These are phyloP conservation scores for Xerus inauris DNA, from an alignment of 2,113 vertebrate species.

Conservation along the genomic window DNA sequence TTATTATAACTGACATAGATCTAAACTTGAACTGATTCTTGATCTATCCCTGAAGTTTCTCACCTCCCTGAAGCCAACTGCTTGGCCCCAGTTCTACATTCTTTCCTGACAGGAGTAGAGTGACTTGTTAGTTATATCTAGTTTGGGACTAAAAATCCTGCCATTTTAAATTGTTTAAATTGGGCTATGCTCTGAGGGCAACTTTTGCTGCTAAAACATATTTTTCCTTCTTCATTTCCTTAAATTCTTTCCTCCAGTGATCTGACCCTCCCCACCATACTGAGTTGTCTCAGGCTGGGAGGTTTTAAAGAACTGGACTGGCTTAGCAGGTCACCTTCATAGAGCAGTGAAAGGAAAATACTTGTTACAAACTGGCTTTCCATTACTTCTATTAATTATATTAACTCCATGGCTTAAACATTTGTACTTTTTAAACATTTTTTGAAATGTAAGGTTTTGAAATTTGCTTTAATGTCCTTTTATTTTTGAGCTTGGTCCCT, in stretches of 20 bases:
- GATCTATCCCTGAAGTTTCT: slow-evolving; percentile 28
- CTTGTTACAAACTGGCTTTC: background rate
- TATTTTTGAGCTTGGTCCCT: background rate
- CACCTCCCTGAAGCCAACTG: background rate
- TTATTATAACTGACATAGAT: background rate
- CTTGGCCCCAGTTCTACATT: background rate
- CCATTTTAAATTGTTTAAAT: slow-evolving; percentile 8
- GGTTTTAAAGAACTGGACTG: background rate
- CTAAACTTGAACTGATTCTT: slow-evolving; percentile 22
- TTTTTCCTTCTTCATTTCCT: background rate
- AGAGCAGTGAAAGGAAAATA: background rate
- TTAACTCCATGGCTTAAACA: background rate
- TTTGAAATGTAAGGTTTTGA: slow-evolving; percentile 28
- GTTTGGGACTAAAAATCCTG: background rate
- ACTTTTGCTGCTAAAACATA: slow-evolving; percentile 1
- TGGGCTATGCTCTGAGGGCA: background rate
- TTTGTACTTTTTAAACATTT: background rate
- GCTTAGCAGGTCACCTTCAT: background rate
- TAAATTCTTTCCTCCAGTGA: background rate
- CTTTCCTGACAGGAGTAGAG: slow-evolving; percentile 10
- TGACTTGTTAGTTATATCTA: background rate
- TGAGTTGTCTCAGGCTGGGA: background rate
- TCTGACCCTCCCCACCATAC: background rate
- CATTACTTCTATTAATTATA: background rate
- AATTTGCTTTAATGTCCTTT: background rate